Evolutionary conservation across 2,888 invertebrate genomes (phyloP).

Genomic region (Sarcophaga carnaria): DNA sequence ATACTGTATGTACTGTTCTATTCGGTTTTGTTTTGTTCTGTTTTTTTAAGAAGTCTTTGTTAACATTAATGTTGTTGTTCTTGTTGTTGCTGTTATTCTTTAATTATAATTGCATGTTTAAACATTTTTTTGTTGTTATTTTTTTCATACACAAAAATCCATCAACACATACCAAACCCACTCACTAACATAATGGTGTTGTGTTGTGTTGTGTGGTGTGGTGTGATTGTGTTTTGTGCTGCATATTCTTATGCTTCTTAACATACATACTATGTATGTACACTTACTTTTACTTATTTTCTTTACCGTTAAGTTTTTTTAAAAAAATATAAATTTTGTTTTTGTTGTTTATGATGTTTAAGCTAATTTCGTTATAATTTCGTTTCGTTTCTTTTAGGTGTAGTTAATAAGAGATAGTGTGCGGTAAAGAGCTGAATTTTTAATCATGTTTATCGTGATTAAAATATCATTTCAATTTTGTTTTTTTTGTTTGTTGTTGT

Average conservation of each 20-base stretch:
- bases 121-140: constrained; percentile 37
- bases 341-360: no score
- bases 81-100: constrained; percentile 38
- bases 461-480: constrained; percentile 53
- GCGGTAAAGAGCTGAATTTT: constrained; percentile 2
- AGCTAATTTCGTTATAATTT: no score
- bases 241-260: constrained; percentile 1
- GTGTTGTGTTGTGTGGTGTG: neutral
- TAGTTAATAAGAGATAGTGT: neutral
- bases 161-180: constrained; percentile 68
- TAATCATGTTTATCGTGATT: constrained; percentile 47
- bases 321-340: constrained; percentile 34
- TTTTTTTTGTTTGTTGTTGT: no score
- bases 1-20: neutral
- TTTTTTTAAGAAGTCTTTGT: neutral
- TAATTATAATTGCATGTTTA: constrained; percentile 70
- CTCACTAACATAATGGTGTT: constrained; percentile 21
- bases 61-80: constrained; percentile 16
- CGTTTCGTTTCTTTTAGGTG: no score
- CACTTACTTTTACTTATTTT: constrained; percentile 55
- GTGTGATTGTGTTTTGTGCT: no score
- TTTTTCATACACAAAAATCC: constrained; percentile 47
- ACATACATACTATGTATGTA: constrained; percentile 3
- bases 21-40: neutral
- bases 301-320: constrained; percentile 22